phyloP scores from a whole-genome alignment of 2,113 vertebrate genomes.

The Oreochromis aureus region DNA sequence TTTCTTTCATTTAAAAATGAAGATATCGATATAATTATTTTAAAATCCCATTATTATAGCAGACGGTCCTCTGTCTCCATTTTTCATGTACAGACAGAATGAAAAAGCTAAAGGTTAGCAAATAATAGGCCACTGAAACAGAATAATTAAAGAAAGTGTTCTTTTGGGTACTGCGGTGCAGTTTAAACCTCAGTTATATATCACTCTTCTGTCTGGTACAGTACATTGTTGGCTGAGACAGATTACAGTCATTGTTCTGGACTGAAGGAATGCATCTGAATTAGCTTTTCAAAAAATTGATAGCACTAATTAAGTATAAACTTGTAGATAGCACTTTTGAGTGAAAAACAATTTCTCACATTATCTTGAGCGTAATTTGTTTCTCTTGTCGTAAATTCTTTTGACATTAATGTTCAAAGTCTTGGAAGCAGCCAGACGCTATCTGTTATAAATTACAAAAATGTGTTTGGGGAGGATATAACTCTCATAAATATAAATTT shows the following conservation, averaged over 20 bases:
- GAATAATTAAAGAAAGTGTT: not conserved
- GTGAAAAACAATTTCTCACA: slow-evolving; percentile 37
- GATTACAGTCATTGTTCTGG: not conserved
- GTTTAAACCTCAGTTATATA: not conserved
- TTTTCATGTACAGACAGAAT: not conserved
- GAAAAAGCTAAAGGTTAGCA: not conserved
- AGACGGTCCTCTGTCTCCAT: not conserved
- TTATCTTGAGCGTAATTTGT: slow-evolving; percentile 49
- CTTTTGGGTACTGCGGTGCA: not conserved
- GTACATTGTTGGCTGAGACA: not conserved
- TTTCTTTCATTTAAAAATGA: slow-evolving; percentile 14
- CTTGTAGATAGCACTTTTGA: slow-evolving; percentile 30
- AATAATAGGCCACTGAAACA: not conserved
- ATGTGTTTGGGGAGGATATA: slow-evolving; percentile 59
- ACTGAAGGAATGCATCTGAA: slow-evolving; percentile 29
- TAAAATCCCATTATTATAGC: not conserved
- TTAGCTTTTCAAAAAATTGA: slow-evolving; percentile 29
- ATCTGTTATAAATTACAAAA: slow-evolving; percentile 64
- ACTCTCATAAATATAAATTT: slow-evolving; percentile 58
- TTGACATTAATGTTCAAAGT: slow-evolving; percentile 65
- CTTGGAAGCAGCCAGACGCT: slow-evolving; percentile 51
- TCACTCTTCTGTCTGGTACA: not conserved
- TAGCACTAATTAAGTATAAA: slow-evolving; percentile 42
- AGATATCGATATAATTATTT: slow-evolving; percentile 22
- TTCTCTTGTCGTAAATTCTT: slow-evolving; percentile 54